These are phyloP conservation scores for Sarcoramphus papa DNA, from an alignment of 2,797 vertebrate species.

Conservation along the genomic window DNA sequence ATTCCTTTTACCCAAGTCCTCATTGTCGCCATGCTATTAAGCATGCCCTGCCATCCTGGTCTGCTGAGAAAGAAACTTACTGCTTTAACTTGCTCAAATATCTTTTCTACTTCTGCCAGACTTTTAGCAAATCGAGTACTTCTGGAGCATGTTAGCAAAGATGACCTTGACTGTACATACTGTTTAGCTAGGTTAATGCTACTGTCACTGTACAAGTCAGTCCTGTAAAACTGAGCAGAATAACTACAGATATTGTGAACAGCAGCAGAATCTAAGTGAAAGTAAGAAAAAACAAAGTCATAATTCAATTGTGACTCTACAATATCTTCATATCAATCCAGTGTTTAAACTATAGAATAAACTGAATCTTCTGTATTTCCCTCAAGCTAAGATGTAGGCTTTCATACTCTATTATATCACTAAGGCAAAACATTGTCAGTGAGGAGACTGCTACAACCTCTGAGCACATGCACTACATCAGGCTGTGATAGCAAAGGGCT, in stretches of 20 bases:
- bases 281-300: neutral
- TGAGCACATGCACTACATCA: neutral
- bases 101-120: neutral
- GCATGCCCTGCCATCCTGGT: neutral
- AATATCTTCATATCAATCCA: neutral
- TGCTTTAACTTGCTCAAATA: neutral
- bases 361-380: neutral
- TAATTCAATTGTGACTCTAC: neutral
- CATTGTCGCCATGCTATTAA: neutral
- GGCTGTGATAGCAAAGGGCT: neutral
- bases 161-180: neutral
- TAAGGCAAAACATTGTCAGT: neutral
- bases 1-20: neutral
- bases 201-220: neutral
- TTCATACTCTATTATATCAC: neutral
- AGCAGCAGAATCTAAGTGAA: neutral
- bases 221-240: neutral
- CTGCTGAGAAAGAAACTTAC: neutral
- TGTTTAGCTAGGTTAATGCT: neutral
- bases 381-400: neutral
- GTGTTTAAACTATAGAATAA: neutral
- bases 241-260: neutral
- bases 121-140: neutral
- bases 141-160: neutral
- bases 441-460: neutral